Percentiles rank a stretch among this genome's conserved stretches.
Conservation (phyloP, 2,888 invertebrate species). For the Caenorhabditis wallacei region DNA sequence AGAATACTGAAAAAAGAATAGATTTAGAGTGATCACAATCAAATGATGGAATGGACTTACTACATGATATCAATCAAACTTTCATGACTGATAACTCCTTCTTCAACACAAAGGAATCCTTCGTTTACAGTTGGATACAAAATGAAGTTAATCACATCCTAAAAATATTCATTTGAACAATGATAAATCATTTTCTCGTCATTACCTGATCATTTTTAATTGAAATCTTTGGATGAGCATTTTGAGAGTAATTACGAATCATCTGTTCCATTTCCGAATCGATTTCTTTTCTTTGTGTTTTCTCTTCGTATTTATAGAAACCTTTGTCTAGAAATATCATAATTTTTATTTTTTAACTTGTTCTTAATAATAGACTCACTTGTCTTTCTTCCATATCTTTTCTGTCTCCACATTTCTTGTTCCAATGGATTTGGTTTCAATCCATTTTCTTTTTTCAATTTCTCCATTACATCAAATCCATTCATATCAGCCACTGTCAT, state of each 20-base stretch:
- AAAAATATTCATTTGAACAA: constrained; percentile 5
- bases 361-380: constrained; percentile 49
- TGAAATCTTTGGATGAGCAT: constrained; percentile 46
- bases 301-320: constrained; percentile 73
- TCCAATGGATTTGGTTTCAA: constrained; percentile 64
- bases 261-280: constrained; percentile 73
- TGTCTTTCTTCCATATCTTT: constrained; percentile 75
- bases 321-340: constrained; percentile 67
- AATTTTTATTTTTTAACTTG: background rate
- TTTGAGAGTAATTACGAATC: constrained; percentile 55
- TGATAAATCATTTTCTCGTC: too few relatives aligned
- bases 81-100: constrained; percentile 72
- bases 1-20: constrained; percentile 66
- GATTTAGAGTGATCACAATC: too few relatives aligned
- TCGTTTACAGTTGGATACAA: constrained; percentile 77
- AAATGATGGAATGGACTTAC: constrained; percentile 39
- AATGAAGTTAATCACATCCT: constrained; percentile 74
- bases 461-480: constrained; percentile 74
- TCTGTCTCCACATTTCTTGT: constrained; percentile 62
- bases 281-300: constrained; percentile 69
- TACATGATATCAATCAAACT: constrained; percentile 77
- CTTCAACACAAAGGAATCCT: constrained; percentile 73
- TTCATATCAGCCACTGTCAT: constrained; percentile 77
- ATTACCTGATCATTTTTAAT: constrained; percentile 52
- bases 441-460: constrained; percentile 72